phyloP scores from a whole-genome alignment of 2,113 vertebrate species.

The Xenopus tropicalis region UCB_Xtro_10.0 CM004451.2:76405501-76406000 shows the following conservation, averaged over 20 bases:
- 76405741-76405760: not conserved
- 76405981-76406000: not conserved
- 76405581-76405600: no score
- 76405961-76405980: not conserved
- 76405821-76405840: not conserved
- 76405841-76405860: not conserved
- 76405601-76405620: no score
- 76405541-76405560: no score
- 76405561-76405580: no score
- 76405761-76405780: not conserved
- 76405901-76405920: not conserved
- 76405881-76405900: not conserved
- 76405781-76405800: conserved; percentile 6
- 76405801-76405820: not conserved
- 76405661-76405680: no score
- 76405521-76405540: no score
- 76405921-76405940: not conserved
- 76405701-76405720: no score
- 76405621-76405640: no score
- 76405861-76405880: not conserved
- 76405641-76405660: no score
- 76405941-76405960: not conserved
- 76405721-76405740: no score
- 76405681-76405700: no score
- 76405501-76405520: no score